Evolutionary conservation across 2,113 vertebrate species (phyloP).

Genomic region (Percopsis transmontana): DNA sequence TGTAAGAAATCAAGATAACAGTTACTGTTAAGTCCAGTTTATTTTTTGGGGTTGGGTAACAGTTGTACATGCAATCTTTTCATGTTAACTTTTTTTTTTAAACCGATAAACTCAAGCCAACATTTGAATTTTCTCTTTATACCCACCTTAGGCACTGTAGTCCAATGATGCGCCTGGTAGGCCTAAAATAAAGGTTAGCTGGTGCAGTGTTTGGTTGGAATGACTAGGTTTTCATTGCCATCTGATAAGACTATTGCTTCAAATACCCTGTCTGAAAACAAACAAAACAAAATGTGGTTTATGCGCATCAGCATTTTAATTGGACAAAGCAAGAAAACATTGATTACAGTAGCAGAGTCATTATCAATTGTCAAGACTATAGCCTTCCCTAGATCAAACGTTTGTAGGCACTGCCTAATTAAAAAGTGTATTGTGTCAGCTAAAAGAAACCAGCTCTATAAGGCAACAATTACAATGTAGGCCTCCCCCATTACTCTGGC

Average conservation of each 20-base stretch:
- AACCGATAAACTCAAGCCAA: too few species aligned
- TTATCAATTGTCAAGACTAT: slow-evolving; percentile 68
- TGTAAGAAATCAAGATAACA: too few species aligned
- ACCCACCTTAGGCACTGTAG: too few species aligned
- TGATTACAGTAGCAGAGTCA: slow-evolving; percentile 79
- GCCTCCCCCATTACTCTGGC: slow-evolving; percentile 63
- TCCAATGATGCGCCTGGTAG: too few species aligned
- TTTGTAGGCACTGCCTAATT: slow-evolving; percentile 78
- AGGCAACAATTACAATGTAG: slow-evolving; percentile 75
- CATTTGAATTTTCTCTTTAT: too few species aligned
- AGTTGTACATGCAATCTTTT: too few species aligned
- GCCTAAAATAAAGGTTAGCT: not conserved
- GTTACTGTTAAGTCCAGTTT: too few species aligned
- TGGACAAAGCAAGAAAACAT: slow-evolving; percentile 79
- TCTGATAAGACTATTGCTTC: slow-evolving; percentile 3
- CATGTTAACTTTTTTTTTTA: too few species aligned
- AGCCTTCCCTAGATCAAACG: slow-evolving; percentile 68
- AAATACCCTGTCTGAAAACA: not conserved
- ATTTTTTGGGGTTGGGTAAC: too few species aligned
- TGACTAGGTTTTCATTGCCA: not conserved
- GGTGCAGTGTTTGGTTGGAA: not conserved
- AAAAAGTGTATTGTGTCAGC: slow-evolving; percentile 67
- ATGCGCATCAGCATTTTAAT: slow-evolving; percentile 79
- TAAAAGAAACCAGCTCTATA: slow-evolving; percentile 78
- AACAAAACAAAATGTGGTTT: slow-evolving; percentile 36